Conservation (phyloP, 92 coral and sea anemone species). For the Isaurus tuberculatus region DNA sequence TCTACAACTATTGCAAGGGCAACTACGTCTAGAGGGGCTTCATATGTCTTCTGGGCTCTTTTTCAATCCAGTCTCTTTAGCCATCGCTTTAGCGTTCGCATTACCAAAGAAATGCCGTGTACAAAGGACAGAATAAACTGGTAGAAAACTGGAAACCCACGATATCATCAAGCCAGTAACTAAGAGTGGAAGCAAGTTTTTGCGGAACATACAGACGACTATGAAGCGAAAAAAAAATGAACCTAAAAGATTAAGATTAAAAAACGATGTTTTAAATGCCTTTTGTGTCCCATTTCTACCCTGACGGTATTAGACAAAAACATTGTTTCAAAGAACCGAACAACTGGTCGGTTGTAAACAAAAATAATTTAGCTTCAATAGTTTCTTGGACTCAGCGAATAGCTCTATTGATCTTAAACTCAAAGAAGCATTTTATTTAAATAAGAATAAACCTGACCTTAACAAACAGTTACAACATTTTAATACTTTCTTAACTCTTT, state of each 20-base stretch:
- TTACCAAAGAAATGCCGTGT: background rate
- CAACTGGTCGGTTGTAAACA: background rate
- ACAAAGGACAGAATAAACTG: background rate
- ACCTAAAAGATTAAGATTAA: conserved; percentile 5
- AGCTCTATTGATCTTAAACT: too few species aligned
- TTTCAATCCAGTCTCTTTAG: background rate
- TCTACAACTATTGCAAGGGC: background rate
- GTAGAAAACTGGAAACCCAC: background rate
- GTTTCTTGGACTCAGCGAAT: too few species aligned
- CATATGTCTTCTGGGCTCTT: background rate
- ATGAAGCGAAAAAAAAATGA: background rate
- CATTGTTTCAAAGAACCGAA: background rate
- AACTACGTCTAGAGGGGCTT: background rate
- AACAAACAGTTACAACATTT: too few species aligned
- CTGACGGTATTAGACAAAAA: background rate
- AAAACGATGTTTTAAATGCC: background rate
- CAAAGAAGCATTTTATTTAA: too few species aligned
- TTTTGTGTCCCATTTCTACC: background rate
- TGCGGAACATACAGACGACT: too few species aligned
- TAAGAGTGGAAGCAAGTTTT: background rate
- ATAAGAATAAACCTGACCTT: too few species aligned
- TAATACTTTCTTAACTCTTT: too few species aligned
- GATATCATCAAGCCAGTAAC: background rate
- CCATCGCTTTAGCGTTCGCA: background rate
- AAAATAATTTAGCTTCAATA: background rate